phyloP scores from a whole-genome alignment of 2,797 vertebrate species.

The Sebastolobus alascanus region DNA sequence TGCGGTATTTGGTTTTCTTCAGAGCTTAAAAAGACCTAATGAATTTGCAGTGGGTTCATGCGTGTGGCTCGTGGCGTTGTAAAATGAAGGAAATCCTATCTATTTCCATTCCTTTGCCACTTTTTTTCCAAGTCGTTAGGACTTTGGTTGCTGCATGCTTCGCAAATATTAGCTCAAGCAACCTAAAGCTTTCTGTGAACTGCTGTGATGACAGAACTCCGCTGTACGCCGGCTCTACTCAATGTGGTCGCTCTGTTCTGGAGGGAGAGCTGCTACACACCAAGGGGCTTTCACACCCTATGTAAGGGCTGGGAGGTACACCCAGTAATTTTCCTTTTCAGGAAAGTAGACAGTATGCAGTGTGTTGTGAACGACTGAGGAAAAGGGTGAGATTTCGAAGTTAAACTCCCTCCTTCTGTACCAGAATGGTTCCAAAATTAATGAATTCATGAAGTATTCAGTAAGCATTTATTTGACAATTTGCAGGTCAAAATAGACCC shows the following conservation, averaged over 20 bases:
- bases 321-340: constrained; percentile 84
- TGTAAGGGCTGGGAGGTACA: constrained; percentile 63
- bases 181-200: constrained; percentile 80
- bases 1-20: constrained; percentile 95
- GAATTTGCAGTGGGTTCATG: constrained; percentile 91
- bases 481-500: neutral
- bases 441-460: constrained; percentile 3
- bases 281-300: constrained; percentile 76
- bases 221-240: constrained; percentile 70
- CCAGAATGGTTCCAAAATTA: constrained; percentile 14
- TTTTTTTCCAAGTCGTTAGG: constrained; percentile 84
- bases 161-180: constrained; percentile 87
- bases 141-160: constrained; percentile 78
- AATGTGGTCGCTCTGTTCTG: constrained; percentile 74
- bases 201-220: constrained; percentile 77
- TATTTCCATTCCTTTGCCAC: constrained; percentile 85
- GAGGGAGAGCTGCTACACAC: constrained; percentile 68
- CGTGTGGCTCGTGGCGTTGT: constrained; percentile 91
- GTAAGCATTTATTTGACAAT: neutral
- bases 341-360: constrained; percentile 54
- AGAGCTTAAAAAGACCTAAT: constrained; percentile 94
- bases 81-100: constrained; percentile 92
- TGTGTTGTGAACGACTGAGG: constrained; percentile 46
- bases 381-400: constrained; percentile 36
- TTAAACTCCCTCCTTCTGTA: constrained; percentile 14